Percentiles rank a stretch among this genome's conserved stretches.
Conservation (phyloP, 2,113 vertebrate species). For the Hylia prasina region DNA sequence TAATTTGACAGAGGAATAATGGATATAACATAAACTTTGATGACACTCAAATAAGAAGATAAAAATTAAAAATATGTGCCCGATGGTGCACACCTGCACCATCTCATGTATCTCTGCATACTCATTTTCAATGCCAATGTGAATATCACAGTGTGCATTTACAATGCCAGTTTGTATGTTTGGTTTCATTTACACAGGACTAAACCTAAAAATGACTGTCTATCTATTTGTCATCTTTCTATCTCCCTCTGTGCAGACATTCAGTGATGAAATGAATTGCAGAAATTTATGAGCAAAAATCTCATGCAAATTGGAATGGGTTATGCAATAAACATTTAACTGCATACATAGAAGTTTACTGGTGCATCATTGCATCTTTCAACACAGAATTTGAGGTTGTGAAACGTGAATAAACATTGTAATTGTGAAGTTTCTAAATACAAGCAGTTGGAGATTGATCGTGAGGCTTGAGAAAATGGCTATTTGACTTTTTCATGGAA, state of each 20-base stretch:
- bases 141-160: background rate
- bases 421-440: constrained; percentile 23
- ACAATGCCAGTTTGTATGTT: background rate
- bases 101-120: background rate
- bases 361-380: background rate
- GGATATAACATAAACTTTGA: background rate
- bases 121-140: background rate
- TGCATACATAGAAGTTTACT: constrained; percentile 40
- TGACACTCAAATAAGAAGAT: background rate
- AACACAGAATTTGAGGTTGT: constrained; percentile 13
- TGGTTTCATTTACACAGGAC: background rate
- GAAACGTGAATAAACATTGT: background rate
- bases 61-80: background rate
- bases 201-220: constrained; percentile 17
- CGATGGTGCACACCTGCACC: background rate
- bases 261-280: constrained; percentile 17
- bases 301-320: constrained; percentile 10
- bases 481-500: background rate
- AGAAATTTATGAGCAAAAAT: constrained; percentile 37
- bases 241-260: background rate
- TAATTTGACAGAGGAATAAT: background rate
- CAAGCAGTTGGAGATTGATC: background rate
- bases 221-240: constrained; percentile 2
- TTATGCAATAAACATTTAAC: constrained; percentile 38
- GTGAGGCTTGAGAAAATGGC: background rate